These are phyloP conservation scores for Mactra quadrangularis DNA, from an alignment of 1,140 invertebrate species.

Conservation along the genomic window DNA sequence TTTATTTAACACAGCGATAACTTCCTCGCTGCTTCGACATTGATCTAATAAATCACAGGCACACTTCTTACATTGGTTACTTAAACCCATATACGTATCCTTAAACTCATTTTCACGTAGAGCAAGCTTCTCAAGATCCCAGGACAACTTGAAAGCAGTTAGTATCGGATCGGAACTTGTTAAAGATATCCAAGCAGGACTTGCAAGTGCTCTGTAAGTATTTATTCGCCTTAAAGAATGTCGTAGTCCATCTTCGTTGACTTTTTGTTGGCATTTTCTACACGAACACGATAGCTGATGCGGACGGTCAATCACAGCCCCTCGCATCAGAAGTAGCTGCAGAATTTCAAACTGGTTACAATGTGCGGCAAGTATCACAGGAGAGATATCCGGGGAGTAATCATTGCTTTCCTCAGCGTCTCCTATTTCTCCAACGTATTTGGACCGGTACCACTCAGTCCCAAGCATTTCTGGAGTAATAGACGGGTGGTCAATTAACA, in stretches of 20 bases:
- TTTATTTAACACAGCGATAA: slow-evolving; percentile 82
- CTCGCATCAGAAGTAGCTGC: slow-evolving; percentile 81
- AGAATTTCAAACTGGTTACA: slow-evolving; percentile 84
- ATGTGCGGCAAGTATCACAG: slow-evolving; percentile 82
- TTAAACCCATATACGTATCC: slow-evolving; percentile 85
- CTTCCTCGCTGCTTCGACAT: slow-evolving; percentile 82
- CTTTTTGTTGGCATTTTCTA: slow-evolving; percentile 85
- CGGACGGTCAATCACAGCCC: slow-evolving; percentile 84
- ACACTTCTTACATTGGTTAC: slow-evolving; percentile 84
- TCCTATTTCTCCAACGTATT: slow-evolving; percentile 59
- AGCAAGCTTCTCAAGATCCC: slow-evolving; percentile 84
- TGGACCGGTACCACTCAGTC: slow-evolving; percentile 76
- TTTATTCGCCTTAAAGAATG: slow-evolving; percentile 82
- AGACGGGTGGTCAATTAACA: slow-evolving; percentile 86
- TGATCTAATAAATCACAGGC: slow-evolving; percentile 82
- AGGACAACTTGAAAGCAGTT: slow-evolving; percentile 87
- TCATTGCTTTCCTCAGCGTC: slow-evolving; percentile 77
- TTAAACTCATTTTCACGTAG: slow-evolving; percentile 86
- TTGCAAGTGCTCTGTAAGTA: slow-evolving; percentile 82
- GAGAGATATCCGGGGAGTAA: slow-evolving; percentile 81
- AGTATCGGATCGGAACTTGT: slow-evolving; percentile 88
- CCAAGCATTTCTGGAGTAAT: slow-evolving; percentile 79
- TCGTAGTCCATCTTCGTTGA: slow-evolving; percentile 79
- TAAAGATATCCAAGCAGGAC: slow-evolving; percentile 87
- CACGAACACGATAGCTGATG: slow-evolving; percentile 87